Evolutionary conservation across 2,797 vertebrate species (phyloP).

Genomic region (Platyrinchus mystaceus): DNA sequence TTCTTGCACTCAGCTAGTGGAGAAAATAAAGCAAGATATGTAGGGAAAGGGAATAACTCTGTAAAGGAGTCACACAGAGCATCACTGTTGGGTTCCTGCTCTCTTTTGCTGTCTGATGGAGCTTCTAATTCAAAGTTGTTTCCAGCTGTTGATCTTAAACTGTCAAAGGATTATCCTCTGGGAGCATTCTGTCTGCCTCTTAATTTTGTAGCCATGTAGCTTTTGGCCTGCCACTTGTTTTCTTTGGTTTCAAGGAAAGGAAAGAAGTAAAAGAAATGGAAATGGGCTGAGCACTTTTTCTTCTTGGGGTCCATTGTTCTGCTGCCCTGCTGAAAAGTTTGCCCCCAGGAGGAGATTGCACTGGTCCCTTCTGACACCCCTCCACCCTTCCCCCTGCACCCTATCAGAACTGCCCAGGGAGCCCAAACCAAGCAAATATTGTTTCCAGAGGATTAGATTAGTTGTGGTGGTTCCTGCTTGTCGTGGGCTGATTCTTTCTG

Average conservation of each 20-base stretch:
- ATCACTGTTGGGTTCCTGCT: not conserved
- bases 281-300: not conserved
- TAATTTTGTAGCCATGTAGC: not conserved
- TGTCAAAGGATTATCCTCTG: not conserved
- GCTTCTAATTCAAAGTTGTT: not conserved
- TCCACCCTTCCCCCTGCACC: not conserved
- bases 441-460: not conserved
- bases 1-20: not conserved
- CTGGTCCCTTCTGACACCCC: not conserved
- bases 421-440: not conserved
- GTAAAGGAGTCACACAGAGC: rapidly evolving
- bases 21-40: not conserved
- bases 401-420: not conserved
- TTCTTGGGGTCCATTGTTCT: not conserved
- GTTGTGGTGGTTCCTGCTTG: not conserved
- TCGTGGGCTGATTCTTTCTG: not conserved
- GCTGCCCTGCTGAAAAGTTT: not conserved
- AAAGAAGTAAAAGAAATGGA: not conserved
- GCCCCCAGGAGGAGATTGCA: not conserved
- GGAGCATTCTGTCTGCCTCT: not conserved
- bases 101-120: not conserved
- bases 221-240: not conserved
- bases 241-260: not conserved
- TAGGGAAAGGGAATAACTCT: not conserved
- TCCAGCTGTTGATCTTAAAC: not conserved